Base-by-base conservation (phyloP, 2,797 vertebrate species). In the Oreochromis grahami region DNA sequence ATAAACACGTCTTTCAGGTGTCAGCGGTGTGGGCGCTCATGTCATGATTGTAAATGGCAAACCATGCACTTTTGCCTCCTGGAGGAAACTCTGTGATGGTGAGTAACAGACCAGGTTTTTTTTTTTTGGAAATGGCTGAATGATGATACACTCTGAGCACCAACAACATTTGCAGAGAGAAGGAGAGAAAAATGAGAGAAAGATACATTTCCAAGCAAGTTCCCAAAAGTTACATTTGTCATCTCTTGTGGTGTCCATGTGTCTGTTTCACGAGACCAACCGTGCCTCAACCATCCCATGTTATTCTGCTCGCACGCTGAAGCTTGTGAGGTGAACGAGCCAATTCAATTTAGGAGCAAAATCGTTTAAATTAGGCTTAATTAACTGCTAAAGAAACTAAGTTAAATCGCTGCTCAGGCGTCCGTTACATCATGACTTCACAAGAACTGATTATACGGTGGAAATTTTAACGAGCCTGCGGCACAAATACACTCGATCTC, bases 231-330 rank as follows among this genome's bases (percentile, higher is more conserved):
- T 77, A 51, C 78, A 92, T 89, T 87, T 92, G 86, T 83, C 90
- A 88, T 92, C 51, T 87, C 58, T 91, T 95, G 94, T 94, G 92
- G 93, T 95, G 93, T 95, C 94, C 94, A 88, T 81, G 83, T 86
- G 87, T 92, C 91, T 93, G 88, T 84, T 87, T 89, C 51, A 38
- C 15, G 36, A 86, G 76, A 85, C 77, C 76, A 88, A 63, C 82
- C 72, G 81, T 85, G 86, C 81, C 83, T 92, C 85, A 36, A 77
- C 79, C 74, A 88, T 91, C 94, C 93, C 94, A 93, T 94, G 92
- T 89, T 94, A 94, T 89, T 95, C 86, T 94, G 91, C 89, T 84
- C 11, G 88, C 80, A 88, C 77, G 65, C 83, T 80, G 86, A 90
- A 91, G 92, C 91, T 82, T 79, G 84, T 83, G 77, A 92, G 89